Conservation (phyloP, 2,797 vertebrate species). For the Ptychadena robeensis region DNA sequence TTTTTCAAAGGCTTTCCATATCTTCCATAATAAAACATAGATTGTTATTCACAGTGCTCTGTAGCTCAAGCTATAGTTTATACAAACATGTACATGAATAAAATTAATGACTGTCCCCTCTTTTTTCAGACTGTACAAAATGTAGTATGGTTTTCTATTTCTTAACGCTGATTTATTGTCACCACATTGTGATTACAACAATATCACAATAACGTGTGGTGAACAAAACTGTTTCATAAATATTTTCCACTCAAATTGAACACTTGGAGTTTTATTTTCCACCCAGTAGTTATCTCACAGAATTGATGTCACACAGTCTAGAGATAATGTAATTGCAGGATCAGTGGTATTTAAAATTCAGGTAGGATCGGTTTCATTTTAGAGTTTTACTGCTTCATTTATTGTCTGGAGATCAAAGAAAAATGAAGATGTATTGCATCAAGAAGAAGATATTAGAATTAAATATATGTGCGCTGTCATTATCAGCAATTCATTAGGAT, state of each 20-base stretch:
- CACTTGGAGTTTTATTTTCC: not conserved
- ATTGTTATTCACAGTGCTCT: too few species aligned
- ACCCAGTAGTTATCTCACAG: not conserved
- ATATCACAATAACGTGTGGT: not conserved
- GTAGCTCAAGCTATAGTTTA: too few species aligned
- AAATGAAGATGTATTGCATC: not conserved
- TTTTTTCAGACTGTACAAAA: too few species aligned
- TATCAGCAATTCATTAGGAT: not conserved
- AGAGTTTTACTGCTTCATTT: conserved; percentile 3
- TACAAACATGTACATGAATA: too few species aligned
- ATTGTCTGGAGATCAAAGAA: not conserved
- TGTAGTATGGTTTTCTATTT: too few species aligned
- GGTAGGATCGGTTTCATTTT: conserved; percentile 4
- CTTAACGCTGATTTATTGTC: not conserved
- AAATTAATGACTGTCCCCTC: too few species aligned
- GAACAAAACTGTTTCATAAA: not conserved
- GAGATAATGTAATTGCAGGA: not conserved
- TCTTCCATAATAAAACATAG: too few species aligned
- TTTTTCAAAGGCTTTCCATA: too few species aligned
- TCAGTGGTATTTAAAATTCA: conserved; percentile 5
- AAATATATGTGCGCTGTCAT: not conserved
- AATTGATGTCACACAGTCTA: not conserved
- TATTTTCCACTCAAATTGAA: not conserved
- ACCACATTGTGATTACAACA: not conserved
- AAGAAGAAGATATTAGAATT: conserved; percentile 10